Evolutionary conservation across 2,888 invertebrate genomes (phyloP).

Genomic region (Scaptomyza reducta): DNA sequence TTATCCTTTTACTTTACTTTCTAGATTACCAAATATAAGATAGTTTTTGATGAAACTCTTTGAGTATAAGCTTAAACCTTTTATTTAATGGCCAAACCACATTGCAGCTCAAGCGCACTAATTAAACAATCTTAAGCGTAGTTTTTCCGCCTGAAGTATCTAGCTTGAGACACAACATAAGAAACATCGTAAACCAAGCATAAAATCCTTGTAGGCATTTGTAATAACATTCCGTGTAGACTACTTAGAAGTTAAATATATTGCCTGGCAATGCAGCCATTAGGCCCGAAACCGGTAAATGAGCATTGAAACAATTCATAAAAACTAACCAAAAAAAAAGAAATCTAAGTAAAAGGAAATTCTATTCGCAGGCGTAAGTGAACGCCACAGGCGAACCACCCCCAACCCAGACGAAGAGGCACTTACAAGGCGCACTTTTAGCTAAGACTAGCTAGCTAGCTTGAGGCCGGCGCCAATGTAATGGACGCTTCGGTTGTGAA

Average conservation of each 20-base stretch:
- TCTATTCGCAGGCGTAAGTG: constrained; percentile 64
- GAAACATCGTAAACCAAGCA: constrained; percentile 15
- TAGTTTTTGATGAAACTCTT: too few species aligned
- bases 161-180: neutral
- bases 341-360: constrained; percentile 30
- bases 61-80: too few species aligned
- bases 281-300: constrained; percentile 70
- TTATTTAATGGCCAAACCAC: too few species aligned
- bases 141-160: neutral
- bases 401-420: constrained; percentile 1
- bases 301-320: constrained; percentile 78
- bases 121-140: neutral
- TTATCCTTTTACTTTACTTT: too few species aligned
- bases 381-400: constrained; percentile 12
- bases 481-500: constrained; percentile 62
- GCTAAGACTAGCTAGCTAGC: neutral
- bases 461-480: constrained; percentile 64
- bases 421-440: constrained; percentile 37
- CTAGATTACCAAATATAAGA: too few species aligned
- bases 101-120: too few species aligned
- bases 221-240: constrained; percentile 39
- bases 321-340: constrained; percentile 63
- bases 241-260: constrained; percentile 24
- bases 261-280: constrained; percentile 69
- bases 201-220: constrained; percentile 22